Evolutionary conservation across 2,888 invertebrate genomes (phyloP).

Genomic region (Ephialtes manifestator): DNA sequence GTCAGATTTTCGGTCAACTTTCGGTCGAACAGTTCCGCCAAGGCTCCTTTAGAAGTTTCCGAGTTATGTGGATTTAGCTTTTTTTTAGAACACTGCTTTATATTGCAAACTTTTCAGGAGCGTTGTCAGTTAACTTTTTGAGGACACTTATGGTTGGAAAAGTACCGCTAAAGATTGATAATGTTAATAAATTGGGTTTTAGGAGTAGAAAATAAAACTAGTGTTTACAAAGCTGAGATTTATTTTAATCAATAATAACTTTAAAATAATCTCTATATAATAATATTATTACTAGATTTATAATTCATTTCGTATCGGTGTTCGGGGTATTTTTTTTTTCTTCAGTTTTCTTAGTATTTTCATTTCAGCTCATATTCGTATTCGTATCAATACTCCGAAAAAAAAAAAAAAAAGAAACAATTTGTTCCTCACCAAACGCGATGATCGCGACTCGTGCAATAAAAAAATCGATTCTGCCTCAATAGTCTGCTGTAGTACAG

Average conservation of each 20-base stretch:
- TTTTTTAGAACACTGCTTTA: too few relatives aligned
- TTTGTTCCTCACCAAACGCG: slow-evolving; percentile 33
- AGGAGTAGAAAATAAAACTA: slow-evolving; percentile 55
- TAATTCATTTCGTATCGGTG: slow-evolving; percentile 70
- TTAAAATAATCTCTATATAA: slow-evolving; percentile 85
- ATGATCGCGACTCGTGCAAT: slow-evolving; percentile 29
- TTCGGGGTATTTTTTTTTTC: slow-evolving; percentile 57
- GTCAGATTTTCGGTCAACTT: too few relatives aligned
- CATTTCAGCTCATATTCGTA: slow-evolving; percentile 64
- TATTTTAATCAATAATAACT: slow-evolving; percentile 84
- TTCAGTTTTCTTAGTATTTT: slow-evolving; percentile 35
- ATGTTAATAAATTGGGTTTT: background rate
- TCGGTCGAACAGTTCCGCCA: too few relatives aligned
- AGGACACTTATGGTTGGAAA: too few relatives aligned
- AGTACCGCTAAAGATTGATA: background rate
- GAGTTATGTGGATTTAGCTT: too few relatives aligned
- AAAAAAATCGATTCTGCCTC: slow-evolving; percentile 51
- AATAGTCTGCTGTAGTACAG: slow-evolving; percentile 42
- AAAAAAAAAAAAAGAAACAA: slow-evolving; percentile 57
- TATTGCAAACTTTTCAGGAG: too few relatives aligned
- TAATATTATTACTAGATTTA: slow-evolving; percentile 76
- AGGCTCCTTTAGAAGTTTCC: too few relatives aligned
- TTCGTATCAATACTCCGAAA: too few relatives aligned
- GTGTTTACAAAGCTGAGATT: slow-evolving; percentile 84
- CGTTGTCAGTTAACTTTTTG: too few relatives aligned